Percentiles rank a stretch among this genome's conserved stretches.
Evolutionary conservation across 1,140 invertebrate genomes (phyloP).

Genomic region (Copidosoma floridanum): DNA sequence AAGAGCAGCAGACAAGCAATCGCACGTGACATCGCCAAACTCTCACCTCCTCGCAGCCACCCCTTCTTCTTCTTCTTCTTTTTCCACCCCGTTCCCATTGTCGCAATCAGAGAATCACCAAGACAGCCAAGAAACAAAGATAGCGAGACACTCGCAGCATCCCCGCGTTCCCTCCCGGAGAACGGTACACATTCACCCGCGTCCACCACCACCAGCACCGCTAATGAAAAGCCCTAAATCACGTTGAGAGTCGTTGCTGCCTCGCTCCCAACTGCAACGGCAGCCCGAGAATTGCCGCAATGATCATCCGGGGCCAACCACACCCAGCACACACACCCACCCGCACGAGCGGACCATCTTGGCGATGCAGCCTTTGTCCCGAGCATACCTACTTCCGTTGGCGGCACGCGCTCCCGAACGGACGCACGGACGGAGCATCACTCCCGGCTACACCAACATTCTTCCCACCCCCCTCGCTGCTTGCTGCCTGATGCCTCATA

Average conservation of each 20-base stretch:
- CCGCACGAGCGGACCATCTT: neutral
- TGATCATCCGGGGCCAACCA: neutral
- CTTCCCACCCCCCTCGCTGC: no score
- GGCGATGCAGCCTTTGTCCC: neutral
- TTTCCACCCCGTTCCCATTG: no score
- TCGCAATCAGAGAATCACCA: conserved; percentile 6
- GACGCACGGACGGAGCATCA: conserved; percentile 4
- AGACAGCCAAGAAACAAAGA: no score
- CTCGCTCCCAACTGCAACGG: neutral
- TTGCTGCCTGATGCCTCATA: no score
- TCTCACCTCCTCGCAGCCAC: neutral
- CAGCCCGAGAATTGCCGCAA: neutral
- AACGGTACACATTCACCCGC: no score
- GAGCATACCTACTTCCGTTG: neutral
- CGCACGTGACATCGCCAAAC: neutral
- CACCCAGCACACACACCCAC: neutral
- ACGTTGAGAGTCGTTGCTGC: neutral
- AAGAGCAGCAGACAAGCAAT: neutral
- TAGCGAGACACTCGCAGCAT: no score
- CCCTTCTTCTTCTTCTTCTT: no score
- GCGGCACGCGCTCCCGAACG: neutral
- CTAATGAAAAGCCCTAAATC: conserved; percentile 27
- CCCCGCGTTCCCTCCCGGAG: no score
- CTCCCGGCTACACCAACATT: no score
- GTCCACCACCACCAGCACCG: no score